These are phyloP conservation scores for Alfaro cultratus DNA, from an alignment of 2,797 vertebrate species.

Conservation along the genomic window DNA sequence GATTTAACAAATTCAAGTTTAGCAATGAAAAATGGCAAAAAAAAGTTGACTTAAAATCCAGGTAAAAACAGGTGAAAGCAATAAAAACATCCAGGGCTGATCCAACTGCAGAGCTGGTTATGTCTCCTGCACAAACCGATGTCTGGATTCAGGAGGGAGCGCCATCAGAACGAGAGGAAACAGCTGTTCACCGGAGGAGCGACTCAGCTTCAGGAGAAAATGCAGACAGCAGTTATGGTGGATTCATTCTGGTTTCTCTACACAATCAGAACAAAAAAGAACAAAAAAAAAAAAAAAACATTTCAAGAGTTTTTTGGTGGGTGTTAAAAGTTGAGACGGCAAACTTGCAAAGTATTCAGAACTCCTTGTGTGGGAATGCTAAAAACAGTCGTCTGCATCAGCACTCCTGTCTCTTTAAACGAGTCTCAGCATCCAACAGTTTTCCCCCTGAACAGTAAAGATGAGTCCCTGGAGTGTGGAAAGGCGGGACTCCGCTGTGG, in stretches of 20 bases:
- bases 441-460: not conserved
- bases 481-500: not conserved
- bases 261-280: not conserved
- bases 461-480: constrained; percentile 25
- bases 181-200: constrained; percentile 40
- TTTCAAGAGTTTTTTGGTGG: not conserved
- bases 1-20: constrained; percentile 88
- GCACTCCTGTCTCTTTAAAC: not conserved
- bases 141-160: constrained; percentile 73
- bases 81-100: constrained; percentile 7
- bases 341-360: not conserved
- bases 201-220: constrained; percentile 61
- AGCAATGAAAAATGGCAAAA: constrained; percentile 79
- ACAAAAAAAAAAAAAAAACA: not conserved
- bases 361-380: not conserved
- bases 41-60: constrained; percentile 84
- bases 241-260: not conserved
- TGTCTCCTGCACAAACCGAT: not conserved
- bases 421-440: not conserved
- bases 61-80: constrained; percentile 69
- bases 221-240: constrained; percentile 2
- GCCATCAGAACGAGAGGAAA: not conserved
- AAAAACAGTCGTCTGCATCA: not conserved
- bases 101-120: constrained; percentile 9
- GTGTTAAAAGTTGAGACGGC: not conserved